Conservation (phyloP, 2,888 invertebrate species). For the Halictus ligatus region DNA sequence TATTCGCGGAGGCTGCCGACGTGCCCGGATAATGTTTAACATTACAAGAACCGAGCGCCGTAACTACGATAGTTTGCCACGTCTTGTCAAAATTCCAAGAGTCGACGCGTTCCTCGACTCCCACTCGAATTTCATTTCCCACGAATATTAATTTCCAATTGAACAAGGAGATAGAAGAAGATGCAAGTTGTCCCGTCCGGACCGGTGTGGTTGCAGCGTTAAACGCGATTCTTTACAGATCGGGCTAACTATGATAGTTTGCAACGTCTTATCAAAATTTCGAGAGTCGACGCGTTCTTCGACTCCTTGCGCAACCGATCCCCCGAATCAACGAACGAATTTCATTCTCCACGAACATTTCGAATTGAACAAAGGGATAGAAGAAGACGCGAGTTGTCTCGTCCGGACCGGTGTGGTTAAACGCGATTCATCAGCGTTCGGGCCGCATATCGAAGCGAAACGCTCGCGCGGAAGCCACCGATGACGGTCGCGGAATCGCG, state of each 20-base stretch:
- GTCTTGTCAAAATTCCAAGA: background rate
- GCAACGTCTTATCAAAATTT: background rate
- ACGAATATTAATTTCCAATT: too few relatives aligned
- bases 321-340: background rate
- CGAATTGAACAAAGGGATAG: background rate
- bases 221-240: too few relatives aligned
- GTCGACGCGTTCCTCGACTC: background rate
- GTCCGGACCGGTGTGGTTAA: background rate
- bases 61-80: background rate
- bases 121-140: background rate
- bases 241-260: background rate
- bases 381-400: background rate
- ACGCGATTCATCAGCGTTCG: background rate
- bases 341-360: background rate
- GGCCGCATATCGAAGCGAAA: background rate
- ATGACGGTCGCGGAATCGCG: too few relatives aligned
- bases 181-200: too few relatives aligned
- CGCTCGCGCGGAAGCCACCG: background rate
- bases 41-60: background rate
- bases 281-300: background rate
- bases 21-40: background rate
- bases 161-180: too few relatives aligned
- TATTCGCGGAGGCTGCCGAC: background rate
- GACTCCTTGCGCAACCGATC: background rate
- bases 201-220: too few relatives aligned